Evolutionary conservation across 1,140 invertebrate species (phyloP).

Genomic region (Cherax quadricarinatus): DNA sequence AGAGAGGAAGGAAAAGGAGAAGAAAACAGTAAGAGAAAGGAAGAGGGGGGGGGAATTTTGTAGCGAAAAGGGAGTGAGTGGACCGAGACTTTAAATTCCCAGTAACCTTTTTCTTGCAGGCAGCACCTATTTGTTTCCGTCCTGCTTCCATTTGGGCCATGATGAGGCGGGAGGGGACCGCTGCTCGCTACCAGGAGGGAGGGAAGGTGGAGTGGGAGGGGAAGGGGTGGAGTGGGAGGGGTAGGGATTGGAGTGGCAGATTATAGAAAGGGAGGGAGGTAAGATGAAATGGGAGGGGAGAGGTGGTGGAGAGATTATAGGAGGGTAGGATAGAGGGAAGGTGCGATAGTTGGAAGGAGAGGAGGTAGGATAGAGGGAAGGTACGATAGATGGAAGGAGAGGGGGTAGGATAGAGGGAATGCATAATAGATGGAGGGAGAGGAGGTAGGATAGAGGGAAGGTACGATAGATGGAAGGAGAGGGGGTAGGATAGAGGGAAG

Average conservation of each 20-base stretch:
- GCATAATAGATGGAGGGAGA: too few relatives aligned
- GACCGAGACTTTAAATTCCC: conserved; percentile 6
- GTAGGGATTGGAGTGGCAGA: too few relatives aligned
- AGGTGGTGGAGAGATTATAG: background rate
- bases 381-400: background rate
- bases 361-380: background rate
- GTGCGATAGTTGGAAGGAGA: too few relatives aligned
- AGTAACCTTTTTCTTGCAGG: conserved; percentile 38
- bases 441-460: too few relatives aligned
- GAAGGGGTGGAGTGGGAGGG: too few relatives aligned
- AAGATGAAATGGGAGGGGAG: background rate
- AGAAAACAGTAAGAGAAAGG: background rate
- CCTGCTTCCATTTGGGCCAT: conserved; percentile 58
- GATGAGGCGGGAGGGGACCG: too few relatives aligned
- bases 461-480: background rate
- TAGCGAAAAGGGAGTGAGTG: background rate
- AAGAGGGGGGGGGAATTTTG: background rate
- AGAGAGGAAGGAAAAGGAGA: background rate
- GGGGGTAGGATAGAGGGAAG: too few relatives aligned
- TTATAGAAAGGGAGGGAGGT: background rate
- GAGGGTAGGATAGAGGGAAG: too few relatives aligned
- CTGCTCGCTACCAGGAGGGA: too few relatives aligned
- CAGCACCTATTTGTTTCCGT: conserved; percentile 50
- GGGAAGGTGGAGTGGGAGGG: conserved; percentile 5
- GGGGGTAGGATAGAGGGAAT: too few relatives aligned